phyloP scores from a whole-genome alignment of 1,140 invertebrate genomes.

The Aleiodes sp. region DNA sequence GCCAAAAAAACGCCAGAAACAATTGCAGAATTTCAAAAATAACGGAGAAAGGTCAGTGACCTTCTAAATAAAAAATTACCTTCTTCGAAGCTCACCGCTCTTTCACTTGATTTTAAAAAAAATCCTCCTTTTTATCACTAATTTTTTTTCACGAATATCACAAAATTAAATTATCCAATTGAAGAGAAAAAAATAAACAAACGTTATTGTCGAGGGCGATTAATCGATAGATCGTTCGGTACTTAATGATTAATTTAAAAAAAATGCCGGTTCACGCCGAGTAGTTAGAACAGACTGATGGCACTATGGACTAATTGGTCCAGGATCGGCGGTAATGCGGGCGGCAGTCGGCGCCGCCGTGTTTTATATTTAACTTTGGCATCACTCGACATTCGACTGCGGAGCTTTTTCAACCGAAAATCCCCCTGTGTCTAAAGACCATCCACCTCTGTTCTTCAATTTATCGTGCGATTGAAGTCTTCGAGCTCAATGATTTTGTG shows the following conservation, averaged over 20 bases:
- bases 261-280: constrained; percentile 48
- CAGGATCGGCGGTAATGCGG: constrained; percentile 50
- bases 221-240: constrained; percentile 28
- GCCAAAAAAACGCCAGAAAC: background rate
- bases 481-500: background rate
- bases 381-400: constrained; percentile 63
- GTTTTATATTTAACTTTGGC: constrained; percentile 68
- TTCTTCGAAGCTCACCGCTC: background rate
- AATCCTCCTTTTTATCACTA: background rate
- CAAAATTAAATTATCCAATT: background rate
- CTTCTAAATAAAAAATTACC: background rate
- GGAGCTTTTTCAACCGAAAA: constrained; percentile 23
- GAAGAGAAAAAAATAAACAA: background rate
- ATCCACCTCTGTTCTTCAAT: constrained; percentile 36
- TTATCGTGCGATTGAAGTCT: background rate
- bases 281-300: constrained; percentile 61
- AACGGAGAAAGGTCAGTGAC: background rate
- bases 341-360: constrained; percentile 44
- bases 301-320: constrained; percentile 57
- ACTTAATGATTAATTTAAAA: constrained; percentile 35
- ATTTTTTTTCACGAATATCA: background rate
- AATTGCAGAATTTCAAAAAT: background rate
- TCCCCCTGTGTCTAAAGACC: constrained; percentile 25
- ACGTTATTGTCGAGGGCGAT: background rate
- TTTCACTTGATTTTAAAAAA: no score